Base-by-base conservation (phyloP, 2,113 vertebrate genomes). In the Cinclus cinclus region DNA sequence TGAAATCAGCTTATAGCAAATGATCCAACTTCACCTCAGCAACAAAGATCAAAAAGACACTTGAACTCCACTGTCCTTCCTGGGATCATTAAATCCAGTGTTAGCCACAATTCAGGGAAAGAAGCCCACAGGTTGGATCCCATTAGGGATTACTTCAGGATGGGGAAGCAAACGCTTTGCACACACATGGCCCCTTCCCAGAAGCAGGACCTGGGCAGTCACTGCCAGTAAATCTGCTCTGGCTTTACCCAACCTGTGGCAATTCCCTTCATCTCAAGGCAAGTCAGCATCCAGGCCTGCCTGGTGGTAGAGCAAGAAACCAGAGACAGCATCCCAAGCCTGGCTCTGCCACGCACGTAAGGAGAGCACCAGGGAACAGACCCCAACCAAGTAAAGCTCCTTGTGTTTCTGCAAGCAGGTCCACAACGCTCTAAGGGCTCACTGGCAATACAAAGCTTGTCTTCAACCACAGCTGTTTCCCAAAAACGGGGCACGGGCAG, bases 331-430 rank as follows among this genome's bases (percentile, higher is more conserved):
- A 0, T 13, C 41, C 46, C 30, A 52, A 65, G 13, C 18, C 68
- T 39, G 16, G 28, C n/a, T 58, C n/a, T 55, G 76, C 15, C 46
- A n/a, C 0, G 0, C 53, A 39, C 16, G 16, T 1, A 16, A 63
- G 44, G 35, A 77, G 27, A 71, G 60, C 59, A 20, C 11, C 3
- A 5, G 21, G 49, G 23, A 71, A 68, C 47, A 79, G 33, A 77
- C 14, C 33, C 52, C 44, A 78, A 0, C 6, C 47, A 62, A 52
- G 21, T 11, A 70, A 83, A 74, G 28, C 16, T 42, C 53, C 52
- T 65, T 33, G 55, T 44, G 46, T 25, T 59, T 31, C 60, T 59
- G 28, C 33, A 42, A 25, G 39, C 0, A 1, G 22, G 24, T 70
- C 59, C 53, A 62, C 33, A 30, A 11, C n/a, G 15, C 37, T 53